Percentiles rank a stretch among this genome's conserved stretches.
Conservation (phyloP, 2,797 vertebrate species). For the Clarias platycephalus region DNA sequence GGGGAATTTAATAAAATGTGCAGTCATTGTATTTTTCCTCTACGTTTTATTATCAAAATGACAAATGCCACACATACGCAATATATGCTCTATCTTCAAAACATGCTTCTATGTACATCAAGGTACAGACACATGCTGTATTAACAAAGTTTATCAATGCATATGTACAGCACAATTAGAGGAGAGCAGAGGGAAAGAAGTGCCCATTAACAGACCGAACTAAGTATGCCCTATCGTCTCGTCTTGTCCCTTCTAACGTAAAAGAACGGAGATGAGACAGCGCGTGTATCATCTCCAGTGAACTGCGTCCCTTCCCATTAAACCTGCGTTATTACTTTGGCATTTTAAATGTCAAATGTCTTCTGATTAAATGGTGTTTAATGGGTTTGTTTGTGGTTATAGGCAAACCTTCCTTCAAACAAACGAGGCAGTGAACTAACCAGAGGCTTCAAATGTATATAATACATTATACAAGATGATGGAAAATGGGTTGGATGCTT, state of each 20-base stretch:
- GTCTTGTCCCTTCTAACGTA: conserved; percentile 26
- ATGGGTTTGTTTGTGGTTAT: conserved; percentile 22
- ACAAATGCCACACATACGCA: conserved; percentile 78
- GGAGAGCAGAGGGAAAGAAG: conserved; percentile 54
- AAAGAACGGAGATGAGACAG: conserved; percentile 16
- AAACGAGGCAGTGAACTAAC: conserved; percentile 49
- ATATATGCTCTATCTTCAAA: conserved; percentile 73
- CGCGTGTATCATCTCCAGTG: conserved; percentile 16
- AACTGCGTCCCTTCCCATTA: conserved; percentile 26
- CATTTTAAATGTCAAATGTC: conserved; percentile 52
- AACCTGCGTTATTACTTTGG: conserved; percentile 58
- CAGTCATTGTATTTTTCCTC: conserved; percentile 72
- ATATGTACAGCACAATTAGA: conserved; percentile 64
- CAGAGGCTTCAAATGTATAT: conserved; percentile 20
- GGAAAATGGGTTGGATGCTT: conserved; percentile 23
- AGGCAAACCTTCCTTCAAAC: conserved; percentile 41
- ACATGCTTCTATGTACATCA: conserved; percentile 88
- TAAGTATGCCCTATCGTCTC: conserved; percentile 50
- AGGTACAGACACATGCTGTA: conserved; percentile 81
- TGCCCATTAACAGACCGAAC: conserved; percentile 59
- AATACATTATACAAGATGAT: conserved; percentile 1
- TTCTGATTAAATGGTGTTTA: conserved; percentile 24
- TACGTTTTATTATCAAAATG: conserved; percentile 80
- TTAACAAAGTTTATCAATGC: conserved; percentile 69
- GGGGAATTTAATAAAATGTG: conserved; percentile 73